Percentiles rank a stretch among this genome's conserved stretches.
phyloP scores from a whole-genome alignment of 2,797 vertebrate genomes.

The Tapirus indicus region DNA sequence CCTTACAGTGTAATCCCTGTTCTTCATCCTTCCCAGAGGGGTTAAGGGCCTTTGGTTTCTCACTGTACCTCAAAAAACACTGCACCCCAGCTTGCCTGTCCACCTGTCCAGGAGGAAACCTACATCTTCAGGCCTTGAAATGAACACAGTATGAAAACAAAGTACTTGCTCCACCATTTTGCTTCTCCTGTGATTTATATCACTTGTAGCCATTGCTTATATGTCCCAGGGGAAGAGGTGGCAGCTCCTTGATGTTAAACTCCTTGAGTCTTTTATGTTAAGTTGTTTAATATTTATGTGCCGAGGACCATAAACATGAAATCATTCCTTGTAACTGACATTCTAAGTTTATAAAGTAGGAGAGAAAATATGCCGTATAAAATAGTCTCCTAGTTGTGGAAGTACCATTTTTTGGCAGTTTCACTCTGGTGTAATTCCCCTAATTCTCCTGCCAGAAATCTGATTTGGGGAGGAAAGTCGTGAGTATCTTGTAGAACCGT shows the following conservation, averaged over 20 bases:
- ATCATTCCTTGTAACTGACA: slow-evolving; percentile 27
- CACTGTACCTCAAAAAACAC: background rate
- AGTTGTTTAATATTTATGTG: slow-evolving; percentile 71
- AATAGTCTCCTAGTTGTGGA: background rate
- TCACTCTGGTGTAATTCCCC: slow-evolving; percentile 3
- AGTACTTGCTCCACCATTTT: rapidly evolving
- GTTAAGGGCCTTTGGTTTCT: background rate
- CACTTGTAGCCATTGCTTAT: background rate
- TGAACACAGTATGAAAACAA: background rate
- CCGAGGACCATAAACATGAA: slow-evolving; percentile 31
- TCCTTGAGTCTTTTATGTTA: slow-evolving; percentile 56
- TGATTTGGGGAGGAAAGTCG: background rate
- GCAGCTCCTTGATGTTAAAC: background rate
- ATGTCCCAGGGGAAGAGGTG: slow-evolving; percentile 12
- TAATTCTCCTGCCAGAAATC: slow-evolving; percentile 47
- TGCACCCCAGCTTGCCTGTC: background rate
- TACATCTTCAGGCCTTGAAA: background rate
- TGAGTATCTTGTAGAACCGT: slow-evolving; percentile 7
- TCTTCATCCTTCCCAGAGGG: background rate
- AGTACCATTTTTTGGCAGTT: background rate
- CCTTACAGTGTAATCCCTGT: background rate
- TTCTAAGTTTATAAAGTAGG: slow-evolving; percentile 49
- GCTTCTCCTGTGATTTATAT: background rate
- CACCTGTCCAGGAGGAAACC: background rate
- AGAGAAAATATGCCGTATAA: slow-evolving; percentile 18